Evolutionary conservation across 2,797 vertebrate species (phyloP).

Genomic region (Fringilla coelebs): DNA sequence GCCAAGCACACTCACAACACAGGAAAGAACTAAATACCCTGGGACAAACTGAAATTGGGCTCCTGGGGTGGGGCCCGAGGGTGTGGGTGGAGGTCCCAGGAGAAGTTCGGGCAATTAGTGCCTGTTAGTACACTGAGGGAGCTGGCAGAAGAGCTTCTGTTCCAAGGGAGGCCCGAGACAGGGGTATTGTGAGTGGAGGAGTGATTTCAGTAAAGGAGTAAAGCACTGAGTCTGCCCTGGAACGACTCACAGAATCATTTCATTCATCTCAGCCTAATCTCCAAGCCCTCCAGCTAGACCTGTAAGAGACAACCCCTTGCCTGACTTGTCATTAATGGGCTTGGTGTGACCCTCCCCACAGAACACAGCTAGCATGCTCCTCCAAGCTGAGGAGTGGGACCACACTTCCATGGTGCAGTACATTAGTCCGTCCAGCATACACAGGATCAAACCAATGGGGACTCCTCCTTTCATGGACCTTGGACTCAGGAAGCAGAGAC

Average conservation of each 20-base stretch:
- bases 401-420: not conserved
- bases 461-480: not conserved
- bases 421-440: not conserved
- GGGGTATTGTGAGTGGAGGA: not conserved
- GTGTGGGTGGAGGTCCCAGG: not conserved
- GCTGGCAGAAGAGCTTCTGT: not conserved
- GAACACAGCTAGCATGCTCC: not conserved
- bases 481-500: not conserved
- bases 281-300: not conserved
- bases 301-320: not conserved
- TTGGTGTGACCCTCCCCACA: not conserved
- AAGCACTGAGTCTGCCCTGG: not conserved
- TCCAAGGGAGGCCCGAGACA: not conserved
- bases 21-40: not conserved
- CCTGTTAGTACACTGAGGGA: not conserved
- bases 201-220: not conserved
- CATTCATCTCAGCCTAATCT: not conserved
- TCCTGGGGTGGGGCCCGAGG: accelerated
- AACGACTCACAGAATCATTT: not conserved
- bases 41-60: not conserved
- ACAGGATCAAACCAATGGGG: not conserved
- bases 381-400: not conserved
- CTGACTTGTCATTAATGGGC: not conserved
- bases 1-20: accelerated
- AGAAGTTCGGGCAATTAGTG: not conserved